Percentiles rank a stretch among this genome's conserved stretches.
Evolutionary conservation across 2,888 invertebrate species (phyloP).

Genomic region (Ischnura elegans): DNA sequence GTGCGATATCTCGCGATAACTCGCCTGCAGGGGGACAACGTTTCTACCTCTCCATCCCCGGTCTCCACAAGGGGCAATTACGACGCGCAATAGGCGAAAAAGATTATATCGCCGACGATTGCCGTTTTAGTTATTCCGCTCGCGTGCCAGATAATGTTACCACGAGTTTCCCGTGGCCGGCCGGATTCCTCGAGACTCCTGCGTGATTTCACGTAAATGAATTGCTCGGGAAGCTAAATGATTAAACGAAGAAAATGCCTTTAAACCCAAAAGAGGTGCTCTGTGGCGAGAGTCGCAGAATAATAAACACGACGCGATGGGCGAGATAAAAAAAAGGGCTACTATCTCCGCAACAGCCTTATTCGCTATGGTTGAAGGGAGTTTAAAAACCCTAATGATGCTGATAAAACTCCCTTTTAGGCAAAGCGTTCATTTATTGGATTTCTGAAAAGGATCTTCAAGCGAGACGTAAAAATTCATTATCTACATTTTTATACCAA

Average conservation of each 20-base stretch:
- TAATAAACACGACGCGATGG: too few species aligned
- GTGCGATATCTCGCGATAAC: background rate
- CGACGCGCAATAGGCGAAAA: background rate
- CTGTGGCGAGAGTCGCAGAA: too few species aligned
- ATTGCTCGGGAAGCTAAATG: background rate
- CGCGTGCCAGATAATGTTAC: background rate
- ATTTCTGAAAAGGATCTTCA: too few species aligned
- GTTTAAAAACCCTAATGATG: too few species aligned
- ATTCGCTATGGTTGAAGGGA: too few species aligned
- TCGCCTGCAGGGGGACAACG: background rate
- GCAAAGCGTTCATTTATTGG: too few species aligned
- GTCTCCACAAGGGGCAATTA: background rate
- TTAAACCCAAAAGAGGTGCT: background rate
- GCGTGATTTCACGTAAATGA: background rate
- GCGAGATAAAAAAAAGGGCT: too few species aligned
- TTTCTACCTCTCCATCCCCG: background rate
- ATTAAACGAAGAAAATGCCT: background rate
- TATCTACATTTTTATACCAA: too few species aligned
- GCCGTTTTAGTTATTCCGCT: constrained; percentile 9
- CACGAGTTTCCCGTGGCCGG: background rate
- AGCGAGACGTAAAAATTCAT: too few species aligned
- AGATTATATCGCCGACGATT: background rate
- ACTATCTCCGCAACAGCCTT: too few species aligned
- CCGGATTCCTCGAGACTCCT: background rate
- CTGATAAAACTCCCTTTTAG: too few species aligned